A percentile compares a stretch with the other conserved stretches of the same genome.
phyloP scores from a whole-genome alignment of 2,113 vertebrate genomes.

The Oreochromis tanganicae region DNA sequence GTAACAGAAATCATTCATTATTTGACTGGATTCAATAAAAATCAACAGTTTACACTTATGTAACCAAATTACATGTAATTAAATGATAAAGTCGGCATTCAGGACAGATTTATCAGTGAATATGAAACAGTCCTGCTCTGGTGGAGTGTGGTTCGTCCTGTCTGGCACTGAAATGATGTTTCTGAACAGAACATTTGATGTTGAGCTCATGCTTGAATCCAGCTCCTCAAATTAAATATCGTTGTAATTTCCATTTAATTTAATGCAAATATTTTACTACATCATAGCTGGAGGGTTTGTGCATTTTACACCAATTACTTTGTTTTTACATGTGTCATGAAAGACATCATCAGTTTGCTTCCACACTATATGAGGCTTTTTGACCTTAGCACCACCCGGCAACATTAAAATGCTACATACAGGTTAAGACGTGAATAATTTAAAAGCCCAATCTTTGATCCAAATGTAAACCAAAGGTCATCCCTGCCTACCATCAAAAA shows the following conservation, averaged over 20 bases:
- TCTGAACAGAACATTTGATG: neutral
- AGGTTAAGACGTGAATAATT: constrained; percentile 40
- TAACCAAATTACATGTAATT: neutral
- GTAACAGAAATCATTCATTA: neutral
- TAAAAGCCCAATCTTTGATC: constrained; percentile 32
- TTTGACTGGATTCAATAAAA: neutral
- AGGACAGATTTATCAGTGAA: neutral
- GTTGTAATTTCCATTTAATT: neutral
- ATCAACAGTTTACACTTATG: neutral
- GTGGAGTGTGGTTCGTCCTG: neutral
- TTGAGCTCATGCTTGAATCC: neutral
- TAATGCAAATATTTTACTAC: neutral
- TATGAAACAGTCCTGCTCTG: neutral
- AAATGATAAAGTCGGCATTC: neutral
- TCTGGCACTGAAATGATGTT: neutral
- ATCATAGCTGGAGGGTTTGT: neutral
- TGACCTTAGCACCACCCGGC: neutral
- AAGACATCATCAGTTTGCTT: neutral
- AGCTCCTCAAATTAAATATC: neutral
- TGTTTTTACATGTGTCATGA: neutral
- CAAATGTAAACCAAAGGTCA: constrained; percentile 52
- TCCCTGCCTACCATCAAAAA: constrained; percentile 37
- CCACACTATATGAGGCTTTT: neutral
- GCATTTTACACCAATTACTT: neutral
- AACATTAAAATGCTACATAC: constrained; percentile 9